Evolutionary conservation across 2,888 invertebrate species (phyloP).

Genomic region (Sussaba pulchella): DNA sequence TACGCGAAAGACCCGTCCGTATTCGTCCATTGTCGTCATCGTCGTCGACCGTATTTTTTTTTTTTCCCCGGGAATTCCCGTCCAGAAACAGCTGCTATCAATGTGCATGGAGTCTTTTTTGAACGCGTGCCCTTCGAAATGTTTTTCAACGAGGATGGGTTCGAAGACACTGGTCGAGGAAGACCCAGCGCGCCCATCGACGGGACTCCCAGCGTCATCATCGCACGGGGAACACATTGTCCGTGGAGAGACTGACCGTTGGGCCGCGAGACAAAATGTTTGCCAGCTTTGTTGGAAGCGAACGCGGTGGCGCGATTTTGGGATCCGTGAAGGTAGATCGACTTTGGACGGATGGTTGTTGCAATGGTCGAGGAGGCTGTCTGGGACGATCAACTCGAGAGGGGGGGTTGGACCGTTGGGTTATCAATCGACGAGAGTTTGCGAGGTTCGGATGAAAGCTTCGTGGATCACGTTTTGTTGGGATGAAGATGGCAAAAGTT

Average conservation of each 20-base stretch:
- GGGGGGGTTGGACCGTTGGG: constrained; percentile 8
- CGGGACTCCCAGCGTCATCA: too few relatives aligned
- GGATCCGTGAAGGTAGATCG: neutral
- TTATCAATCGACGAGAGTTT: neutral
- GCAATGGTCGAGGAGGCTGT: neutral
- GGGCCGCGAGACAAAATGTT: too few relatives aligned
- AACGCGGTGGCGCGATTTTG: too few relatives aligned
- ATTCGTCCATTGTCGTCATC: constrained; percentile 64
- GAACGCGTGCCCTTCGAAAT: constrained; percentile 56
- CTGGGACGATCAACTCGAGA: neutral
- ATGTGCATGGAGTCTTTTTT: constrained; percentile 63
- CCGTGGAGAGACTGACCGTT: constrained; percentile 51
- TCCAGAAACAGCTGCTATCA: constrained; percentile 77
- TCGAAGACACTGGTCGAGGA: too few relatives aligned
- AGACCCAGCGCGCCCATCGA: too few relatives aligned
- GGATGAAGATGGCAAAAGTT: too few relatives aligned
- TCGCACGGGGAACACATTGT: too few relatives aligned
- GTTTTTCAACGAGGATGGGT: neutral
- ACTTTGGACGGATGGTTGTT: neutral
- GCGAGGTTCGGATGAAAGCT: too few relatives aligned
- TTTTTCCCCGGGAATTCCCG: constrained; percentile 54
- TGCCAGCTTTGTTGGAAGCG: too few relatives aligned
- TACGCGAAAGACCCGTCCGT: too few relatives aligned
- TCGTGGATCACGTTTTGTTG: too few relatives aligned
- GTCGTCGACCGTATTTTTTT: too few relatives aligned